Evolutionary conservation across 2,888 invertebrate species (phyloP).

Genomic region (Acronicta leporina): DNA sequence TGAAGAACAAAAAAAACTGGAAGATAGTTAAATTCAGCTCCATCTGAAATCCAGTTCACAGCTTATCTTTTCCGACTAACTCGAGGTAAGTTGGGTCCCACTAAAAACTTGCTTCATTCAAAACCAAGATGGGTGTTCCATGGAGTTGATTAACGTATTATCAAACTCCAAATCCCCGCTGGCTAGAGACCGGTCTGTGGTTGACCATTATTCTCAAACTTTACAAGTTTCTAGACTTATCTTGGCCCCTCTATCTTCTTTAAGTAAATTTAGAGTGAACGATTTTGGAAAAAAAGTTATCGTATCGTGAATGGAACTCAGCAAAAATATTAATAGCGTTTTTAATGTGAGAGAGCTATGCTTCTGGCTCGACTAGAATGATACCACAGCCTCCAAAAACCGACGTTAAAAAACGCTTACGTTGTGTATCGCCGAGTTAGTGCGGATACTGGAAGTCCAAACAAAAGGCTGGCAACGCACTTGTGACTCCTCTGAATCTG

Average conservation of each 20-base stretch:
- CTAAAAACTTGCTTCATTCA: constrained; percentile 46
- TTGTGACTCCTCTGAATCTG: too few species aligned
- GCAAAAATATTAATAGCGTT: too few species aligned
- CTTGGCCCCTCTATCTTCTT: constrained; percentile 41
- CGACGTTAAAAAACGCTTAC: too few species aligned
- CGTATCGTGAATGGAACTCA: too few species aligned
- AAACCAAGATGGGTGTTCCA: constrained; percentile 41
- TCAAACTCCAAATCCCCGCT: constrained; percentile 48
- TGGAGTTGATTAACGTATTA: constrained; percentile 53
- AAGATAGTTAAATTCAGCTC: constrained; percentile 5
- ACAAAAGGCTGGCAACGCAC: too few species aligned
- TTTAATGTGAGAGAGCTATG: too few species aligned
- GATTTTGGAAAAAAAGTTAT: constrained; percentile 16
- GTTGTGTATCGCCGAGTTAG: too few species aligned
- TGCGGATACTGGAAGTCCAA: too few species aligned
- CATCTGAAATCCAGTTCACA: neutral
- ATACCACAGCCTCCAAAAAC: too few species aligned
- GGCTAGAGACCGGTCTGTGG: constrained; percentile 42
- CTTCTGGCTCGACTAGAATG: too few species aligned
- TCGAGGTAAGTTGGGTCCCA: constrained; percentile 27
- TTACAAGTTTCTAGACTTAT: constrained; percentile 52
- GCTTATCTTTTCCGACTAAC: constrained; percentile 41
- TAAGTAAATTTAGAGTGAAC: constrained; percentile 19
- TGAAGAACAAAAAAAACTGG: constrained; percentile 2
- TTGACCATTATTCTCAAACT: constrained; percentile 56